Base-by-base conservation (phyloP, 2,888 invertebrate species). In the Lithophane ornitopus region DNA sequence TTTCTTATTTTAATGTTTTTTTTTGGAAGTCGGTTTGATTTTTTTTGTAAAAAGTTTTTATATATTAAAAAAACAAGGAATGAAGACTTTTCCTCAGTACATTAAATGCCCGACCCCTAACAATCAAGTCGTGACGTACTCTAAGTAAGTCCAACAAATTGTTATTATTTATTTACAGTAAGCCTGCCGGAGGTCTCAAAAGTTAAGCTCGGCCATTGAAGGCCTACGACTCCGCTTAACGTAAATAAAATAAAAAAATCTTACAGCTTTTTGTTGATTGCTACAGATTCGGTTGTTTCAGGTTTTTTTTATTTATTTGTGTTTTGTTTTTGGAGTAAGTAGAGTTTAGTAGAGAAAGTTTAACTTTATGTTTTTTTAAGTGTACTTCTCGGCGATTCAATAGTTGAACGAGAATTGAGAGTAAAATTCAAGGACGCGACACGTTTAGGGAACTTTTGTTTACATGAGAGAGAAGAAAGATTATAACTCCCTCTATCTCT, bases 141-240 rank as follows among this genome's bases (percentile, higher is more conserved):
- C 12, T 54, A 22, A 74, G 69, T 61, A 77, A 69, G 70, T 70
- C 59, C 58, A 61, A 78, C 63, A 70, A 85, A 78, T 69, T 73
- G 68, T 73, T 73, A 74, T 86, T 84, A 70, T 74, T 84, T 84
- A 84, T 84, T 76, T 68, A 80, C 63, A 65, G 52, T 65, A 77
- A 84, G 61, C n/a, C 49, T 12, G 59, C 67, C 72, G 74, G 84
- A 84, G 80, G 81, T 77, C 77, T 75, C 77, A 74, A 83, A 74
- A 52, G 68, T 70, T 69, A 39, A 77, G 58, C 74, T 70, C 58
- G 39, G 44, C 69, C 70, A 70, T 80, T 77, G 66, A 71, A 61
- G 63, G 74, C 62, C 52, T 19, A 52, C 56, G 61, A 69, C 62
- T 46, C 58, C 56, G 70, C 67, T 74, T 71, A 66, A 41, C 74